Evolutionary conservation across 2,797 vertebrate species (phyloP).

Genomic region (Brachymystax lenok): DNA sequence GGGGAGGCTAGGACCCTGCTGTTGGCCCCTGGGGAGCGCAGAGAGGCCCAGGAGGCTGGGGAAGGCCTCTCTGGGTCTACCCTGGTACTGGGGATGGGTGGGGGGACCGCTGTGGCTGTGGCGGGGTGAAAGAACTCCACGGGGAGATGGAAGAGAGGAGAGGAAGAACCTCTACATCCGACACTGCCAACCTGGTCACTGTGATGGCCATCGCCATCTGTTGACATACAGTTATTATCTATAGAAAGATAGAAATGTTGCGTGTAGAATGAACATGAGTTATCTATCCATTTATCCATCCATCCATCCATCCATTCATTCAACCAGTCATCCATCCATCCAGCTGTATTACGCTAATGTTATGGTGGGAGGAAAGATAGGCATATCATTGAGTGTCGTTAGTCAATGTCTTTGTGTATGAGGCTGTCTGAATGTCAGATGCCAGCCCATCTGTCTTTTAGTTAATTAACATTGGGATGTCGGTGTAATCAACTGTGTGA

Average conservation of each 20-base stretch:
- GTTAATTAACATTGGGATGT: slow-evolving; percentile 37
- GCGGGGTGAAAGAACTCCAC: slow-evolving; percentile 87
- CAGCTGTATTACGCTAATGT: slow-evolving; percentile 8
- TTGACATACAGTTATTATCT: slow-evolving; percentile 21
- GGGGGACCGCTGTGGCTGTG: slow-evolving; percentile 71
- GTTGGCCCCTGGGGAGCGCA: slow-evolving; percentile 85
- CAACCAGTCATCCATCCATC: not conserved
- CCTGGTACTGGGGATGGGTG: slow-evolving; percentile 54
- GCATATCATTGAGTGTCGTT: slow-evolving; percentile 21
- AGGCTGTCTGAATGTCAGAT: no score
- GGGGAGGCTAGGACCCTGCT: slow-evolving; percentile 75
- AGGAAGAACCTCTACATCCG: slow-evolving; percentile 49
- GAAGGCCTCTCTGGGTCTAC: slow-evolving; percentile 66
- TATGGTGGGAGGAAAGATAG: not conserved
- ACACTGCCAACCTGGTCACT: slow-evolving; percentile 19
- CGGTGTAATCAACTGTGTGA: slow-evolving; percentile 18
- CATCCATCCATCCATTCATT: slow-evolving; percentile 60
- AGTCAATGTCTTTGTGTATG: slow-evolving; percentile 27
- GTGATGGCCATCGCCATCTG: slow-evolving; percentile 46
- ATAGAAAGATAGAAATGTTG: slow-evolving; percentile 36
- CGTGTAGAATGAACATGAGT: not conserved
- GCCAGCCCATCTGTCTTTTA: slow-evolving; percentile 18
- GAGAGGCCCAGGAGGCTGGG: slow-evolving; percentile 90
- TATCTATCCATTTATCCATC: not conserved
- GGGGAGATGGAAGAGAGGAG: slow-evolving; percentile 80